Evolutionary conservation across 2,888 invertebrate species (phyloP).

Genomic region (Malachius bipustulatus): DNA sequence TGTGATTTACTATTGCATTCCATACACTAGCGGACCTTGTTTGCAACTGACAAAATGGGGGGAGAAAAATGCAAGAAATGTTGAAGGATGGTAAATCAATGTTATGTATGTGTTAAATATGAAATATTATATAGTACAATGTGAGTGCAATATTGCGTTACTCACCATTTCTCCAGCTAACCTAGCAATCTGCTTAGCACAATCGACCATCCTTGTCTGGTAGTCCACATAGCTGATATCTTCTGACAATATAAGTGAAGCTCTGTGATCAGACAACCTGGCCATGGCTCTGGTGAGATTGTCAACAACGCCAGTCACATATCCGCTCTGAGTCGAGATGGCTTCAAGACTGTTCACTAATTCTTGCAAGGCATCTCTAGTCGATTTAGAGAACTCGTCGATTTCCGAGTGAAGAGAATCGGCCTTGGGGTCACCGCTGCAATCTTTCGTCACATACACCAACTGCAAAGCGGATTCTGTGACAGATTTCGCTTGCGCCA

Average conservation of each 20-base stretch:
- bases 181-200: slow-evolving; percentile 86
- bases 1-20: too few species aligned
- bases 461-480: slow-evolving; percentile 85
- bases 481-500: slow-evolving; percentile 90
- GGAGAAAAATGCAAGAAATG: too few species aligned
- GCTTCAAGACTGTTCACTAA: slow-evolving; percentile 67
- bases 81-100: too few species aligned
- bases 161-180: slow-evolving; percentile 86
- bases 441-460: slow-evolving; percentile 72
- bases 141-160: too few species aligned
- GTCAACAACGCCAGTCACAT: slow-evolving; percentile 81
- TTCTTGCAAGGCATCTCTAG: slow-evolving; percentile 72
- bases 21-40: too few species aligned
- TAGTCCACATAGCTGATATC: slow-evolving; percentile 82
- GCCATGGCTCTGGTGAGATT: slow-evolving; percentile 82
- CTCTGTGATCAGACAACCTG: slow-evolving; percentile 62
- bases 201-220: slow-evolving; percentile 92
- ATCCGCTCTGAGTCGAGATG: slow-evolving; percentile 78
- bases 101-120: too few species aligned
- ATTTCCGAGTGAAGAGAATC: slow-evolving; percentile 62
- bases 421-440: slow-evolving; percentile 90
- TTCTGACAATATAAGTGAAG: slow-evolving; percentile 58
- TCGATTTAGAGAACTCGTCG: slow-evolving; percentile 65
- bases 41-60: too few species aligned
- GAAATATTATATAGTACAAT: too few species aligned